Base-by-base conservation (phyloP, 2,113 vertebrate genomes). In the Zosterops japonicus region DNA sequence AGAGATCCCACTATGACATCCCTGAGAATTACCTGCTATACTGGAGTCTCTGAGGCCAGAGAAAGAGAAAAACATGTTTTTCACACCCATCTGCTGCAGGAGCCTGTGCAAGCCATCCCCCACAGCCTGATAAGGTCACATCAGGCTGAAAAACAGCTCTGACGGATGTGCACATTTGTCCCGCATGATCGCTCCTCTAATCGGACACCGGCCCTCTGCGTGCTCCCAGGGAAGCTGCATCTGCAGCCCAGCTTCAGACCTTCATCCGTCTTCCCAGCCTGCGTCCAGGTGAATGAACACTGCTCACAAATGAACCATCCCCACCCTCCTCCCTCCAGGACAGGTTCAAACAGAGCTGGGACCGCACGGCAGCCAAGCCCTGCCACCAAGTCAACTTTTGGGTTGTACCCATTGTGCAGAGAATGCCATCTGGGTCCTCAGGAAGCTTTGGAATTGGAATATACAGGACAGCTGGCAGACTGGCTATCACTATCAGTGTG, bases 321-420 rank as follows among this genome's bases (percentile, higher is more conserved):
- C 92, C 79, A 39, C 72, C 85, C 93, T 88, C 82, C 70, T 85
- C 61, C 74, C 71, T 85, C 72, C 65, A 13, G 56, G 88, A 92
- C 96, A 83, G 76, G 93, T 91, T 97, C 79, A 63, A 92, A 94
- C 95, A 96, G 12, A 69, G 44, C 76, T 71, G 85, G 64, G 41
- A 78, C 50, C 0, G 2, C 49, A 19, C 1, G 8, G 65, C 52
- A 52, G 91, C 68, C 88, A 56, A 93, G 27, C 60, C 75, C 47
- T 14, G 2, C 1, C 20, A 92, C 83, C 39, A 31, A 78, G 61
- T 39, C 52, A 77, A 56, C 52, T 52, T 68, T 14, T 36, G 71
- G 49, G 71, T 42, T 83, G 88, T 36, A 42, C 42, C 64, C 64
- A 35, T 35, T 27, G 41, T 49, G 31, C 53, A 53, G 68, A 85